These are phyloP conservation scores for Gallinago jamesoni DNA, from an alignment of 2,113 vertebrate genomes.

Conservation along the genomic window DNA sequence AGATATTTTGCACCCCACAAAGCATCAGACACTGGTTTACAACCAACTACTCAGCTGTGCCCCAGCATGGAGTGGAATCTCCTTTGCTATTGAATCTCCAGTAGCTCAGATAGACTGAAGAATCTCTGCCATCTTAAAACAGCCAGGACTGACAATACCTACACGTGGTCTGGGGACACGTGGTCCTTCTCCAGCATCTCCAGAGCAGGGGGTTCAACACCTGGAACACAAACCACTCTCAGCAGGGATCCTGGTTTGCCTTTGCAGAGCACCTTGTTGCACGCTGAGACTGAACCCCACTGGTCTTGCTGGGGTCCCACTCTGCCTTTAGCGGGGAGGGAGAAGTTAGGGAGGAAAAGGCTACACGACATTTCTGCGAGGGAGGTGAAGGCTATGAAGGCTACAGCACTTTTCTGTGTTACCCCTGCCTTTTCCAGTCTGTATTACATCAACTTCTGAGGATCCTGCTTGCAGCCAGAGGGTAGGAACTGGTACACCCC, in stretches of 20 bases:
- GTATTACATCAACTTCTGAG: neutral
- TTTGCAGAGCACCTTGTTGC: neutral
- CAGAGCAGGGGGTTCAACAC: constrained; percentile 56
- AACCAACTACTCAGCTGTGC: neutral
- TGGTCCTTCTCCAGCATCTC: constrained; percentile 79
- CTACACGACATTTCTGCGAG: neutral
- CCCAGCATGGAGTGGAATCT: neutral
- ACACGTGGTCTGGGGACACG: constrained; percentile 77
- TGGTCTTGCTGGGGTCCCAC: neutral
- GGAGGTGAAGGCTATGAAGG: neutral
- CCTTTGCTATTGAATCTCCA: neutral
- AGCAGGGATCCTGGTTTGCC: neutral
- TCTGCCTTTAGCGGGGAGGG: neutral
- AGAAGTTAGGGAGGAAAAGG: neutral
- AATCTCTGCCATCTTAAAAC: neutral
- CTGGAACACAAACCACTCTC: constrained; percentile 52
- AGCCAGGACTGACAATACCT: constrained; percentile 49
- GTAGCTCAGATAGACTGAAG: neutral
- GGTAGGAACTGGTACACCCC: neutral
- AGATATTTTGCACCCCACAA: neutral
- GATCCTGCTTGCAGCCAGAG: neutral
- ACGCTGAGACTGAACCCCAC: neutral
- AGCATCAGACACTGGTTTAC: neutral
- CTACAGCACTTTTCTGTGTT: neutral
- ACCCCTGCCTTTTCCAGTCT: neutral